These are phyloP conservation scores for Belgica antarctica DNA, from an alignment of 2,888 invertebrate genomes.

Conservation along the genomic window DNA sequence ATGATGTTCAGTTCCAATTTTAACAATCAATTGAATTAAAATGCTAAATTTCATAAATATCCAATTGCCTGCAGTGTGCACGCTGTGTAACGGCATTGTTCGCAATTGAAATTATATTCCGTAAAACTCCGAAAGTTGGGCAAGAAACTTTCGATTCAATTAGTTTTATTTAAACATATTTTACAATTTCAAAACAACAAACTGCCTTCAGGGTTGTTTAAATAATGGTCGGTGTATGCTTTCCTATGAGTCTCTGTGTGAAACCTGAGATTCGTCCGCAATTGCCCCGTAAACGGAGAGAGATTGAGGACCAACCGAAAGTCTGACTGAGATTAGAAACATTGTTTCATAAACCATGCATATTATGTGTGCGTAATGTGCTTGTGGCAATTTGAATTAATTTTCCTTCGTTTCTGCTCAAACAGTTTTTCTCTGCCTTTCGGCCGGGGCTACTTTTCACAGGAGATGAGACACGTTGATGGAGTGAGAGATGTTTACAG, in stretches of 20 bases:
- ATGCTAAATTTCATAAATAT: too few species aligned
- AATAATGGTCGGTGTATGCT: conserved; percentile 11
- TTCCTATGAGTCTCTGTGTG: not conserved
- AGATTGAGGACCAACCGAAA: conserved; percentile 8
- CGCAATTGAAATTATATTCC: not conserved
- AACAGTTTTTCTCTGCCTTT: not conserved
- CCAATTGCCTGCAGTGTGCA: too few species aligned
- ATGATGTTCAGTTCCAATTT: too few species aligned
- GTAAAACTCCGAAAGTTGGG: not conserved
- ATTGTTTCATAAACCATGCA: conserved; percentile 37
- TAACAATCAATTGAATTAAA: not conserved
- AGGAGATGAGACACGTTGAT: not conserved
- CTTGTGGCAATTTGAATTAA: conserved; percentile 42
- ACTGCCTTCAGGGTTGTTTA: conserved; percentile 34
- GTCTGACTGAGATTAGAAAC: conserved; percentile 31
- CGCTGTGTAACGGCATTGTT: too few species aligned
- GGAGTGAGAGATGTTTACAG: not conserved
- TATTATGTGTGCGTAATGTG: conserved; percentile 34
- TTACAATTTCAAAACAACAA: conserved; percentile 41
- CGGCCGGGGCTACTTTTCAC: not conserved
- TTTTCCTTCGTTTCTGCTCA: conserved; percentile 6
- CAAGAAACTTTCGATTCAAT: conserved; percentile 28
- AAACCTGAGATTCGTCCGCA: not conserved
- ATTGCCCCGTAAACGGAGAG: not conserved
- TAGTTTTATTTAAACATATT: conserved; percentile 40